phyloP scores from a whole-genome alignment of 1,140 invertebrate species.

The Achatina immaculata region DNA sequence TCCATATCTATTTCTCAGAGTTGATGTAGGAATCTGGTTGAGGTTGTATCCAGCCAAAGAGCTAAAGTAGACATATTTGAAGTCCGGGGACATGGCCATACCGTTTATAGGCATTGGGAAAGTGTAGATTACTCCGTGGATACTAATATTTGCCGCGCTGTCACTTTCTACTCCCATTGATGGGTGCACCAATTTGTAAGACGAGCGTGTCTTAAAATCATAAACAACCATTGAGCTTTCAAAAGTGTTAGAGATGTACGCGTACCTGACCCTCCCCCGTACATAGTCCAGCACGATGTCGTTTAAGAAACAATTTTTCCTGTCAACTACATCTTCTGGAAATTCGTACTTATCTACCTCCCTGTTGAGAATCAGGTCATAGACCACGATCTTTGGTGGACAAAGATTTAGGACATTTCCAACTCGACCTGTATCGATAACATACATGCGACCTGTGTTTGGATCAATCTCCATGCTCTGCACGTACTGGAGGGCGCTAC shows the following conservation, averaged over 20 bases:
- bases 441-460: conserved; percentile 56
- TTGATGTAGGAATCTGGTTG: conserved; percentile 29
- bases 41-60: conserved; percentile 31
- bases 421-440: conserved; percentile 49
- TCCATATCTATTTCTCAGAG: neutral
- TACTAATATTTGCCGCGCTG: conserved; percentile 31
- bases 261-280: conserved; percentile 41
- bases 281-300: conserved; percentile 55
- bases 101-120: conserved; percentile 22
- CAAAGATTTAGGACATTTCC: conserved; percentile 32
- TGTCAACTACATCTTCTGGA: conserved; percentile 37
- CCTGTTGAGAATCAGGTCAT: conserved; percentile 45
- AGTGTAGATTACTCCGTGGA: neutral
- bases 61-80: conserved; percentile 38
- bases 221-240: conserved; percentile 51
- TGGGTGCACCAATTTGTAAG: conserved; percentile 42
- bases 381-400: conserved; percentile 55
- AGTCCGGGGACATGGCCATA: conserved; percentile 42
- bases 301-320: conserved; percentile 46
- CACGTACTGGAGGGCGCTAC: conserved; percentile 53
- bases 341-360: conserved; percentile 47
- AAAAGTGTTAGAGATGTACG: conserved; percentile 52
- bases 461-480: conserved; percentile 57
- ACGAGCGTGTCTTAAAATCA: conserved; percentile 40
- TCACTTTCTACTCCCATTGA: conserved; percentile 43